A percentile compares a stretch with the other conserved stretches of the same genome.
These are phyloP conservation scores for Achroia grisella DNA, from an alignment of 1,140 invertebrate genomes.

Conservation along the genomic window DNA sequence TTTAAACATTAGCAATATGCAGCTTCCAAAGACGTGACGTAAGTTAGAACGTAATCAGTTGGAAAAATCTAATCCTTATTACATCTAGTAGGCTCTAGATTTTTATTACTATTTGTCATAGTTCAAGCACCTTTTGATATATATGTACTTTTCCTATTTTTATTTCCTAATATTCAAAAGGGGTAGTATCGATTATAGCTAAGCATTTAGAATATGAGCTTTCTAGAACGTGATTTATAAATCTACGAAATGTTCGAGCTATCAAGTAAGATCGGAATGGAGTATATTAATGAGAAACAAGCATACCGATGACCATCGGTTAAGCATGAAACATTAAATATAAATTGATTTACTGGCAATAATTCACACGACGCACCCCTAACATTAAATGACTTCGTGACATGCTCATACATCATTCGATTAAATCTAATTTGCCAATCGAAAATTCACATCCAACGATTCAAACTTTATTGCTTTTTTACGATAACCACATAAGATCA, in stretches of 20 bases:
- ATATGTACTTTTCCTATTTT: too few species aligned
- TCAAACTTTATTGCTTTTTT: conserved; percentile 2
- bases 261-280: conserved; percentile 26
- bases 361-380: conserved; percentile 8
- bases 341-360: conserved; percentile 13
- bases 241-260: conserved; percentile 21
- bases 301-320: conserved; percentile 16
- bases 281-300: conserved; percentile 26
- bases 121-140: too few species aligned
- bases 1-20: too few species aligned
- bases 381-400: conserved; percentile 6
- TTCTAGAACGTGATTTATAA: conserved; percentile 41
- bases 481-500: too few species aligned
- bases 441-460: conserved; percentile 4
- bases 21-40: too few species aligned
- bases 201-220: conserved; percentile 17
- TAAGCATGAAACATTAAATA: conserved; percentile 4
- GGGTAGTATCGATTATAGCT: too few species aligned
- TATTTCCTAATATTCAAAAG: too few species aligned
- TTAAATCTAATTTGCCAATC: conserved; percentile 1
- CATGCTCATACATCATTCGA: conserved; percentile 10
- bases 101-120: too few species aligned
- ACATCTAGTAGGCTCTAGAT: too few species aligned
- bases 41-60: too few species aligned
- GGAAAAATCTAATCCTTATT: too few species aligned